These are phyloP conservation scores for Silurus asotus DNA, from an alignment of 2,113 vertebrate genomes.

Conservation along the genomic window DNA sequence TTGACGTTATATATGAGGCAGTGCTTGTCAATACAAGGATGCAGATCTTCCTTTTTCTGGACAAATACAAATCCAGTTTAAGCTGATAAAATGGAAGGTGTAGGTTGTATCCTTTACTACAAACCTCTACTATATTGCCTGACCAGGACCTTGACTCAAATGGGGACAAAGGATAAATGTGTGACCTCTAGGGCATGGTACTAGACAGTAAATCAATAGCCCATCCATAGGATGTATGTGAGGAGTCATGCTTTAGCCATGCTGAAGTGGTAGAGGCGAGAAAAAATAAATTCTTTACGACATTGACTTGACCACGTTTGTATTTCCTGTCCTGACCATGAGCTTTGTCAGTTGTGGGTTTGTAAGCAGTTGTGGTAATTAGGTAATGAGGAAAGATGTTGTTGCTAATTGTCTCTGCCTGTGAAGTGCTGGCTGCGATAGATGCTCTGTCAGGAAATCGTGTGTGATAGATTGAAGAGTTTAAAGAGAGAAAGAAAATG, in stretches of 20 bases:
- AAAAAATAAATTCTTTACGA: not conserved
- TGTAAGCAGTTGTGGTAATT: not conserved
- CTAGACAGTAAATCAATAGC: constrained; percentile 2
- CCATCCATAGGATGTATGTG: not conserved
- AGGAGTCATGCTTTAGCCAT: not conserved
- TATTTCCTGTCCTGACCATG: not conserved
- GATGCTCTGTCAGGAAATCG: not conserved
- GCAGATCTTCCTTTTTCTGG: not conserved
- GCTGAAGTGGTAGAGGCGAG: not conserved
- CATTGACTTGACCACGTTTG: not conserved
- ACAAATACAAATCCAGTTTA: not conserved
- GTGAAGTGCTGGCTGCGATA: not conserved
- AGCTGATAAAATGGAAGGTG: not conserved
- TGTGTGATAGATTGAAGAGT: not conserved
- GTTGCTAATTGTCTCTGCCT: not conserved
- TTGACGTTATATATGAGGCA: not conserved
- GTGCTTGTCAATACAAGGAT: not conserved
- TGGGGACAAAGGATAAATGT: constrained; percentile 1
- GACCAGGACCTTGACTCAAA: not conserved
- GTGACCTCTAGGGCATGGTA: not conserved
- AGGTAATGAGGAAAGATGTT: not conserved
- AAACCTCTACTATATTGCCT: not conserved
- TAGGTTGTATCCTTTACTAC: not conserved
- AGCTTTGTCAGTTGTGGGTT: not conserved
- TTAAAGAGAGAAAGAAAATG: constrained; percentile 18